Evolutionary conservation across 2,113 vertebrate genomes (phyloP), one percentile per base, ranked within the genome.

Genomic region (Vicugna pacos): DNA sequence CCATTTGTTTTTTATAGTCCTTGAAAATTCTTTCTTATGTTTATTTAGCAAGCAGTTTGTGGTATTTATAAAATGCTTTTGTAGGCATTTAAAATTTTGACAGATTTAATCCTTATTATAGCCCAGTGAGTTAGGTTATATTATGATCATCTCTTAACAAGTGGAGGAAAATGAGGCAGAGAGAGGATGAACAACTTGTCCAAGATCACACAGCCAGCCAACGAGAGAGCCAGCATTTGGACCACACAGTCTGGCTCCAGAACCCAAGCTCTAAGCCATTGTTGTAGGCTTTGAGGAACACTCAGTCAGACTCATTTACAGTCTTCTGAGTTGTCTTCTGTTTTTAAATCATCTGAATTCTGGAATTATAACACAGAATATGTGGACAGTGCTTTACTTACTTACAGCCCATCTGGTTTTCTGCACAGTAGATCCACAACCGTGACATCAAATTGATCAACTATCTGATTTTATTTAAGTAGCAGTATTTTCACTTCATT

Each of bases 41-140:
- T 92, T 77, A 72, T 70, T 89, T 94, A 52, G 54, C 9, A 56
- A 76, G 65, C 2, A 32, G 13, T 75, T 90, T 13, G 8, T 75
- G 11, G 79, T 76, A 65, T 60, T 96, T 91, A 89, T 64, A 82
- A 81, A 89, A 84, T 84, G 24, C 16, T 3, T 92, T 60, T 52
- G 3, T 46, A 58, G 30, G 10, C 28, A 62, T 84, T 79, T 24
- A 79, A 56, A 35, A 79, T 56, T 75, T 28, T 84, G 67, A 42
- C 14, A 50, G 52, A 76, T 32, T 64, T 83, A 32, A 92, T 42
- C 12, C 12, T 79, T 79, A 76, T 58, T 28, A 38, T 38, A 79
- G 64, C 5, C 16, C 35, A 38, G 24, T 26, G 19, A 69, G 5
- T 82, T 93, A 72, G 32, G 52, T 38, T 75, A 52, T 86, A 10